Conservation (phyloP, 2,797 vertebrate species). For the Apogon hyalosoma region DNA sequence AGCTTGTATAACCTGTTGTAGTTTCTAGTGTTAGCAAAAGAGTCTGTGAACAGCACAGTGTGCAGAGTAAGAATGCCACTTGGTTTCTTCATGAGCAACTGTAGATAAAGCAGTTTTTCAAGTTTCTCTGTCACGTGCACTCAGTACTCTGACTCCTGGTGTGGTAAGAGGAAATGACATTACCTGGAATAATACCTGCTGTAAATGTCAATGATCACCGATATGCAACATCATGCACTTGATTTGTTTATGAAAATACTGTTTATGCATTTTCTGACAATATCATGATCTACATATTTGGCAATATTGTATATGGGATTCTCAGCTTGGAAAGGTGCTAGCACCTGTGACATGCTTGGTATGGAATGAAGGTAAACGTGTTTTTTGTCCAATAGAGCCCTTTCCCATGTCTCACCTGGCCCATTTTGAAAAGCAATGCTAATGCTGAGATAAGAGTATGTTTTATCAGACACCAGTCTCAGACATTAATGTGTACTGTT, state of each 20-base stretch:
- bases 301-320: not conserved
- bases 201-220: not conserved
- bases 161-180: not conserved
- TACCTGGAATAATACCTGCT: not conserved
- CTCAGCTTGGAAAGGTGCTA: not conserved
- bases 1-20: not conserved
- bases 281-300: not conserved
- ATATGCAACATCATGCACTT: too few relatives aligned
- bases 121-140: conserved; percentile 28
- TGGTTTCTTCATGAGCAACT: conserved; percentile 29
- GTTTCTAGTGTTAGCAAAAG: not conserved
- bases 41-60: conserved; percentile 16
- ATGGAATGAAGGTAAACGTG: conserved; percentile 22
- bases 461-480: not conserved
- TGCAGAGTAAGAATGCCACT: conserved; percentile 64
- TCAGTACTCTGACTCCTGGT: not conserved
- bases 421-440: not conserved
- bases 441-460: not conserved
- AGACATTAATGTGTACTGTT: not conserved
- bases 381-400: conserved; percentile 2
- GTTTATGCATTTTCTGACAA: not conserved
- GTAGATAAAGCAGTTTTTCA: conserved; percentile 60
- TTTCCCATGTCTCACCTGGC: not conserved
- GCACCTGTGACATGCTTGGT: not conserved
- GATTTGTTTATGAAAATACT: too few relatives aligned